These are phyloP conservation scores for Galemys pyrenaicus DNA, from an alignment of 2,113 vertebrate genomes.

Conservation along the genomic window DNA sequence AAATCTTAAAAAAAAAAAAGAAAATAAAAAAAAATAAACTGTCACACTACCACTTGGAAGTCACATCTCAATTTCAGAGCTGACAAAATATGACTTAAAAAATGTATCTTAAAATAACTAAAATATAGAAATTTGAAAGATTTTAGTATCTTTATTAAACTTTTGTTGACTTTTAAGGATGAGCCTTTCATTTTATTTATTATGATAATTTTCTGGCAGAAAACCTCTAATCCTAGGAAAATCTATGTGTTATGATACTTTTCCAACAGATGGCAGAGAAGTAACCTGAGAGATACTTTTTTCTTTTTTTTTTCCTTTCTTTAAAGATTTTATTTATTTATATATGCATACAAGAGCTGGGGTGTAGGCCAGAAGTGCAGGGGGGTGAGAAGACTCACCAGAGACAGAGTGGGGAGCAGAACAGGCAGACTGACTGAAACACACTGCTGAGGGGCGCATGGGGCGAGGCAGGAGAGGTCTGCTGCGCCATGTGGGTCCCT, in stretches of 20 bases:
- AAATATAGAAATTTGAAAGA: conserved; percentile 5
- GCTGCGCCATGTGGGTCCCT: too few species aligned
- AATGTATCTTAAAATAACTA: not conserved
- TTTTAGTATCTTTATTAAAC: not conserved
- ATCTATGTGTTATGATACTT: not conserved
- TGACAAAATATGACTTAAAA: not conserved
- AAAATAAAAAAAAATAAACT: too few species aligned
- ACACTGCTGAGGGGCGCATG: too few species aligned
- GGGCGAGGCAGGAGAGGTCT: too few species aligned
- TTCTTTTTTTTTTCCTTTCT: too few species aligned
- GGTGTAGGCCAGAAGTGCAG: too few species aligned
- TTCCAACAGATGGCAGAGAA: not conserved
- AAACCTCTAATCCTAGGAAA: not conserved
- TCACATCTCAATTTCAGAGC: not conserved
- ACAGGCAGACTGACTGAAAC: too few species aligned
- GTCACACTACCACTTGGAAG: not conserved
- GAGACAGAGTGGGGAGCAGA: too few species aligned
- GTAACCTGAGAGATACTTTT: not conserved
- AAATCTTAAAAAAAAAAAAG: too few species aligned
- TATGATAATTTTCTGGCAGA: not conserved
- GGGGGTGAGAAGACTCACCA: too few species aligned
- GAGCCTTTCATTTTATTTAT: not conserved
- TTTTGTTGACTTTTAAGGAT: not conserved
- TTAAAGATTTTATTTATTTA: too few species aligned
- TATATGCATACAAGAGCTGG: too few species aligned